Percentiles rank a stretch among this genome's conserved stretches.
Evolutionary conservation across 2,113 vertebrate genomes (phyloP).

Genomic region (Zeus faber): DNA sequence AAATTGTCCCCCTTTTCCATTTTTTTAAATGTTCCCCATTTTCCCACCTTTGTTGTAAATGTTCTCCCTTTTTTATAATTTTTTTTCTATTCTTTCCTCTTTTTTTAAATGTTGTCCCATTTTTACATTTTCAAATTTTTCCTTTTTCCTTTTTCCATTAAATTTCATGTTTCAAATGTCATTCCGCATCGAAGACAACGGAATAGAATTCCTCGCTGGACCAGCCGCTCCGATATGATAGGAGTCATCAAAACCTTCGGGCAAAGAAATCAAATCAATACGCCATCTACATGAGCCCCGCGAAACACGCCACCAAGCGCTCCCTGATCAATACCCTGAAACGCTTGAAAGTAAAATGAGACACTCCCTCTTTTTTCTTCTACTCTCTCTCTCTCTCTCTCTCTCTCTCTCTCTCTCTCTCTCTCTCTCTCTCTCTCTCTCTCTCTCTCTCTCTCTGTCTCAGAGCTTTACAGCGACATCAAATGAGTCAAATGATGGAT

Average conservation of each 20-base stretch:
- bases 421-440: too few species aligned
- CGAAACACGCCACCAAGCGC: slow-evolving; percentile 42
- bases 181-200: slow-evolving; percentile 41
- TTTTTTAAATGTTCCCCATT: too few species aligned
- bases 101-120: too few species aligned
- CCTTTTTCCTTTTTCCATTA: neutral
- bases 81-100: too few species aligned
- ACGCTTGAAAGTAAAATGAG: slow-evolving; percentile 56
- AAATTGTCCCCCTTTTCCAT: too few species aligned
- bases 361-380: slow-evolving; percentile 56
- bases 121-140: slow-evolving; percentile 31
- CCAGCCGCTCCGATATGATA: too few species aligned
- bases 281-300: slow-evolving; percentile 51
- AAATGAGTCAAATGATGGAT: slow-evolving; percentile 48
- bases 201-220: slow-evolving; percentile 46
- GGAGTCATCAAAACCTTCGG: slow-evolving; percentile 14
- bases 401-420: too few species aligned
- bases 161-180: slow-evolving; percentile 15
- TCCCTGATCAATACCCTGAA: slow-evolving; percentile 63
- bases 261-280: slow-evolving; percentile 58
- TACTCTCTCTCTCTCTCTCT: too few species aligned
- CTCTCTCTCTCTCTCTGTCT: too few species aligned
- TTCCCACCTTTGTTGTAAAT: too few species aligned
- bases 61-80: too few species aligned
- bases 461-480: too few species aligned